Evolutionary conservation across 1,140 invertebrate genomes (phyloP), one percentile per base, ranked within the genome.

Genomic region (Dufourea novaeangliae): DNA sequence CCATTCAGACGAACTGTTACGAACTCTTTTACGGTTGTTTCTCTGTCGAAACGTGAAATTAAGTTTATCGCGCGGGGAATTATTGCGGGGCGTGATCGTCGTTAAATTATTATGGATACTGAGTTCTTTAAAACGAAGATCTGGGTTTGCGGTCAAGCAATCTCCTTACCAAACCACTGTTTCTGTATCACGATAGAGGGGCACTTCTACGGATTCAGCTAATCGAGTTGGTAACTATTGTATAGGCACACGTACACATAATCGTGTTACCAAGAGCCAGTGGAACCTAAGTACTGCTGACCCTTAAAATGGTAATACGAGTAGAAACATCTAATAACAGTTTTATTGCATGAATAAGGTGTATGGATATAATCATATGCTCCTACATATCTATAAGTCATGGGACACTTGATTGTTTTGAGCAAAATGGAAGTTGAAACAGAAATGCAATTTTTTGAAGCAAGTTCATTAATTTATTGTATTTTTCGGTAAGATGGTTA

Each of bases 211-310:
- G 67, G 68, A 83, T 83, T 80, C 77, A 29, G 78, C 62, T 84
- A 84, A 84, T 83, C 62, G 77, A 84, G 78, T 84, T 84, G 81
- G 39, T 67, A 64, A 76, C 68, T 78, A 69, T 79, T 64, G 62
- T 76, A 46, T 74, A 69, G 39, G 44, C 64, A n/a, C 66, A 70
- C 68, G 71, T 83, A 83, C 39, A 50, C 62, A 67, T 84, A 84
- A 84, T 83, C 72, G 44, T 29, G 57, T 84, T 84, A 83, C 54
- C 54, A 27, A 50, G 54, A 79, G 32, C 32, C 57, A 77, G 81
- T 52, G 71, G 50, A 83, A 80, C 66, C 57, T 44, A 8, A n/a
- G 37, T n/a, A 20, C 52, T 25, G 12, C 46, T 52, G 17, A 12
- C 11, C 12, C 71, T 14, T 46, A 39, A 77, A 77, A 62, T n/a